These are phyloP conservation scores for Erinaceus europaeus DNA, from an alignment of 2,113 vertebrate genomes.

Conservation along the genomic window DNA sequence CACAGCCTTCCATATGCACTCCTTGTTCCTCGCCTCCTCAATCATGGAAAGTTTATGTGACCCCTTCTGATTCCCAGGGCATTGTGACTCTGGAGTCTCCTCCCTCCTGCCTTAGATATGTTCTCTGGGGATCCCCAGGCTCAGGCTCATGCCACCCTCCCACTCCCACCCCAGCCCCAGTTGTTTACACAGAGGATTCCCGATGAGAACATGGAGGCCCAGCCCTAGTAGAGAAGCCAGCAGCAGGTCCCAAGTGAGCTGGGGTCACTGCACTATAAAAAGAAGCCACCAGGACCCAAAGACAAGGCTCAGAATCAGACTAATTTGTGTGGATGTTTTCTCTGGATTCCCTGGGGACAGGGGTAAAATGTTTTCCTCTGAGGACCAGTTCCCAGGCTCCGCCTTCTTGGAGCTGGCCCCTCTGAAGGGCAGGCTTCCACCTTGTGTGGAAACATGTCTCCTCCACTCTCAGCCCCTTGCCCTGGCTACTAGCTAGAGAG, in stretches of 20 bases:
- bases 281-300: not conserved
- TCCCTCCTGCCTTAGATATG: not conserved
- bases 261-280: not conserved
- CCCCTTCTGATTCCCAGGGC: not conserved
- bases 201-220: not conserved
- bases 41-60: no score
- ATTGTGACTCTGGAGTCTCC: not conserved
- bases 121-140: not conserved
- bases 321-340: not conserved
- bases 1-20: accelerated
- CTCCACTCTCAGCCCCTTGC: not conserved
- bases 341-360: not conserved
- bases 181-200: not conserved
- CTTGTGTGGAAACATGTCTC: not conserved
- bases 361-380: not conserved
- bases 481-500: not conserved
- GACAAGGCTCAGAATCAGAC: not conserved
- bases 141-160: not conserved
- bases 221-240: not conserved
- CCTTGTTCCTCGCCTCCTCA: not conserved
- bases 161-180: not conserved
- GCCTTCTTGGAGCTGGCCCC: not conserved
- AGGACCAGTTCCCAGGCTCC: constrained; percentile 28
- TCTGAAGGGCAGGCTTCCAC: not conserved
- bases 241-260: not conserved